Percentiles rank a stretch among this genome's conserved stretches.
Conservation (phyloP, 2,888 invertebrate species). For the Acrocyrtus sp. region DNA sequence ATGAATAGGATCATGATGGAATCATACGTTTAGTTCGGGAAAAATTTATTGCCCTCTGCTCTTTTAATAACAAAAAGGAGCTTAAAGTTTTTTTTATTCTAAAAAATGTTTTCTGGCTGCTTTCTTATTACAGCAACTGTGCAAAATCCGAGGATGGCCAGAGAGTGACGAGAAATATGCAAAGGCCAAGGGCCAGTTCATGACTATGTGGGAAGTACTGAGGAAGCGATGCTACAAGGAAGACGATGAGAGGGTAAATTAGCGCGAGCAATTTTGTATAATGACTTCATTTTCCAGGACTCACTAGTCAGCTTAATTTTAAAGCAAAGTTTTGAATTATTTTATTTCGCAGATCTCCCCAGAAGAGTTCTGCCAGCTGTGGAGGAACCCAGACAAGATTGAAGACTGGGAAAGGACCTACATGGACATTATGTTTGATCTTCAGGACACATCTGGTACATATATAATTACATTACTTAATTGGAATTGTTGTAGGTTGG, state of each 20-base stretch:
- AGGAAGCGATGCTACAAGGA: constrained; percentile 86
- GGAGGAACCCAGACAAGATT: constrained; percentile 79
- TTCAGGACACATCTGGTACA: constrained; percentile 85
- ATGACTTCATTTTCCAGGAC: neutral
- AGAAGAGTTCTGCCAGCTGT: constrained; percentile 58
- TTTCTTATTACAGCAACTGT: too few species aligned
- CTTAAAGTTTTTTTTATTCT: too few species aligned
- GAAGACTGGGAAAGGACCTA: constrained; percentile 89
- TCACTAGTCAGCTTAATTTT: neutral
- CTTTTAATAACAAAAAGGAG: too few species aligned
- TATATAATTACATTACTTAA: neutral
- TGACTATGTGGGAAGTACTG: constrained; percentile 89
- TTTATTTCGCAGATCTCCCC: constrained; percentile 46
- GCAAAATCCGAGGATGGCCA: constrained; percentile 85
- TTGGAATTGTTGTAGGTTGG: neutral
- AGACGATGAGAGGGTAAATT: constrained; percentile 83
- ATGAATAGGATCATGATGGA: too few species aligned
- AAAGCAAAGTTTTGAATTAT: neutral
- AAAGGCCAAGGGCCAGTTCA: constrained; percentile 83
- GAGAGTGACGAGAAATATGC: constrained; percentile 79
- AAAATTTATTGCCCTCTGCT: too few species aligned
- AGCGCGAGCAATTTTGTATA: neutral
- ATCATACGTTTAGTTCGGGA: too few species aligned
- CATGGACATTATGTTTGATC: constrained; percentile 91
- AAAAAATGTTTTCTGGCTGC: too few species aligned